These are phyloP conservation scores for Charina bottae DNA, from an alignment of 2,113 vertebrate species.

Conservation along the genomic window DNA sequence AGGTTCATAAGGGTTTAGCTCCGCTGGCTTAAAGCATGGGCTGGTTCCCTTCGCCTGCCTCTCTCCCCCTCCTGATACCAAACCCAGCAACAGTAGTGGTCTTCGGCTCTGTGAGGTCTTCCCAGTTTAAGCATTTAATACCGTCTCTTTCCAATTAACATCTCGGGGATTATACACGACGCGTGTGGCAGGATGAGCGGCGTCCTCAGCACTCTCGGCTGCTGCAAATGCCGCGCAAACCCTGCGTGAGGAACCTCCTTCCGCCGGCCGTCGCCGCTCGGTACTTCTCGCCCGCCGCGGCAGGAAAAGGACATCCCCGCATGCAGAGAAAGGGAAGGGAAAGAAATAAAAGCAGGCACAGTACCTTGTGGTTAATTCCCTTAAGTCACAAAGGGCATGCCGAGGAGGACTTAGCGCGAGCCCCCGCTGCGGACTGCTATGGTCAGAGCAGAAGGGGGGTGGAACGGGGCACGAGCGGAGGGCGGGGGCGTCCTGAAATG, in stretches of 20 bases:
- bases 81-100: neutral
- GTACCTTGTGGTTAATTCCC: conserved; percentile 25
- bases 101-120: neutral
- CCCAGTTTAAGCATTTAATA: neutral
- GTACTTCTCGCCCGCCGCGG: neutral
- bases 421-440: neutral
- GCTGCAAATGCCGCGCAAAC: neutral
- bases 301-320: neutral
- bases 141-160: neutral
- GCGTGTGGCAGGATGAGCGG: neutral
- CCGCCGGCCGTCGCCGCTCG: neutral
- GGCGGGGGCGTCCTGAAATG: neutral
- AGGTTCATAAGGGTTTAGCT: neutral
- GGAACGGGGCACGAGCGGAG: neutral
- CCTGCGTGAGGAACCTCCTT: neutral
- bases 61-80: neutral
- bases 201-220: neutral
- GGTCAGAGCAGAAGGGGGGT: neutral
- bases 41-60: neutral
- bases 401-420: neutral
- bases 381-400: conserved; percentile 7
- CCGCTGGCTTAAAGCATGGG: neutral
- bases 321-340: neutral
- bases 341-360: neutral
- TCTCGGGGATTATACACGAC: neutral